phyloP scores from a whole-genome alignment of 2,113 vertebrate species.

The Lycocorax pyrrhopterus region DNA sequence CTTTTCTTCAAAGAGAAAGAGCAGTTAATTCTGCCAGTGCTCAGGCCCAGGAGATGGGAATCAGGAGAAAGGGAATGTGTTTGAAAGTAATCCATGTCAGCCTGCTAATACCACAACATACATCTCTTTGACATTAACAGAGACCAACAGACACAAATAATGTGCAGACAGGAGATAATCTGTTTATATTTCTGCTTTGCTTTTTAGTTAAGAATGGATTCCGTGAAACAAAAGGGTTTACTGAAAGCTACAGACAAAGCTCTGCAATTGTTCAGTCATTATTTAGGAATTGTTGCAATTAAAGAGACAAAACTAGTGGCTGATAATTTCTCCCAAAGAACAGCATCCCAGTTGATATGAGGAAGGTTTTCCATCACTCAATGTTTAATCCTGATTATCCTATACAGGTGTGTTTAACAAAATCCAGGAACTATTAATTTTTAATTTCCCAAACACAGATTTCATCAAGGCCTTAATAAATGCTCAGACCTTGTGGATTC shows the following conservation, averaged over 20 bases:
- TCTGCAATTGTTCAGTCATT: slow-evolving; percentile 8
- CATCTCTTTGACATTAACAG: slow-evolving; percentile 45
- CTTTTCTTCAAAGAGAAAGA: background rate
- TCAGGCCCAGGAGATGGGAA: slow-evolving; percentile 6
- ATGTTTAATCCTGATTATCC: background rate
- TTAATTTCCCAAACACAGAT: background rate
- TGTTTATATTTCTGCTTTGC: slow-evolving; percentile 7
- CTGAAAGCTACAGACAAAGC: slow-evolving; percentile 9
- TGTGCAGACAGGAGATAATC: background rate
- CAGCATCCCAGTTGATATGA: background rate
- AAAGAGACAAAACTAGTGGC: background rate
- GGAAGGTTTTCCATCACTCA: background rate
- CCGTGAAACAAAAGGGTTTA: background rate
- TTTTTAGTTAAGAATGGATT: slow-evolving; percentile 13
- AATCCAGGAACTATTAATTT: background rate
- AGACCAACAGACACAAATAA: slow-evolving; percentile 42
- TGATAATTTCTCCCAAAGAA: background rate
- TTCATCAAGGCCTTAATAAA: background rate
- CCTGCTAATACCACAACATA: background rate
- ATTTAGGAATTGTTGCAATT: background rate
- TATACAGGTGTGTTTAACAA: background rate
- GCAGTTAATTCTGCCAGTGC: slow-evolving; percentile 2
- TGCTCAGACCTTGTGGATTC: background rate
- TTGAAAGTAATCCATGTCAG: slow-evolving; percentile 24
- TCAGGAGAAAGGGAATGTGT: slow-evolving; percentile 13